Base-by-base conservation (phyloP, 2,888 invertebrate species). In the Xestia xanthographa region DNA sequence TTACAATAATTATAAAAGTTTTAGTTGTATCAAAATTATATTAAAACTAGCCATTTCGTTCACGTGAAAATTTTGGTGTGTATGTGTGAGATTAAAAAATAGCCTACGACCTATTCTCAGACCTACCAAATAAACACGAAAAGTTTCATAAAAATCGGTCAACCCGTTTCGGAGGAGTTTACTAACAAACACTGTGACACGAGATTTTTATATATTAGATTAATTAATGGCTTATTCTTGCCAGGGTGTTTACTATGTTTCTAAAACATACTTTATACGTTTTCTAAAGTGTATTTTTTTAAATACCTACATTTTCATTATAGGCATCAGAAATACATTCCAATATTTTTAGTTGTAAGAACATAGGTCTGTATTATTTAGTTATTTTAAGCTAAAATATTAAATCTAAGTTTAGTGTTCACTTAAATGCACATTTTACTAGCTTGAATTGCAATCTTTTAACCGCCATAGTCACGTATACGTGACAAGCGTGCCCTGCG, bases 291-390 rank as follows among this genome's bases (percentile, higher is more conserved):
- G 43, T 43, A 43, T 43, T 43, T 43, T 38, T 41, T 41, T 9
- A 22, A 11, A 58, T 26, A 29, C n/a, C n/a, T n/a, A n/a, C 29
- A 8, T 6, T 14, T 14, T 17, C 29, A 20, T 34, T 9, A 34
- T 3, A 3, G 1, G 34, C 29, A 34, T 62, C 62, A 62, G 22
- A n/a, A 41, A 41, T 5, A 63, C 77, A 66, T 50, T 65, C 56
- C 48, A 50, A 41, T 53, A 48, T 41, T 34, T 20, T 29, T 72
- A 66, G 14, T 48, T 14, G 20, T 66, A 68, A 56, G 14, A 29
- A 53, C 38, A 62, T 60, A 81, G 69, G 66, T 72, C 71, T 80
- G 82, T 82, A 77, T 75, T 70, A 75, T 80, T 76, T 79, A 77
- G 26, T 48, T 60, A 58, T 29, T 69, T 26, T 65, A 48, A 45